phyloP scores from a whole-genome alignment of 2,797 vertebrate genomes.

The Hoplostethus mediterraneus region DNA sequence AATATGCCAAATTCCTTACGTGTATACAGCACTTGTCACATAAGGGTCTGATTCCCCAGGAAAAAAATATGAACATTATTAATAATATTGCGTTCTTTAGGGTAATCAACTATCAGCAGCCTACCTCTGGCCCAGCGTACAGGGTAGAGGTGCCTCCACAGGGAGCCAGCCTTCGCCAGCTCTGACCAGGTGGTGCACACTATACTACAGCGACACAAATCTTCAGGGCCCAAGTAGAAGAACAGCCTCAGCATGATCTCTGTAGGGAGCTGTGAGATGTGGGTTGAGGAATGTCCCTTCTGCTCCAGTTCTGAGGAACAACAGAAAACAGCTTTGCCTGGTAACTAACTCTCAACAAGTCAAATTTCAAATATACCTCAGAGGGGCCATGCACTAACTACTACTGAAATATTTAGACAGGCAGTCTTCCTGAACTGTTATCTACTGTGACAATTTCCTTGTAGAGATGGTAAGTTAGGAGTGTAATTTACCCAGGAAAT shows the following conservation, averaged over 20 bases:
- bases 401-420: too few species aligned
- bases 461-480: too few species aligned
- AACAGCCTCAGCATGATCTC: constrained; percentile 96
- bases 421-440: too few species aligned
- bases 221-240: constrained; percentile 90
- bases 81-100: not conserved
- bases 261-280: constrained; percentile 91
- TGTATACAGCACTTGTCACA: not conserved
- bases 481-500: too few species aligned
- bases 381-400: not conserved
- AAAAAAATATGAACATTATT: not conserved
- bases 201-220: constrained; percentile 94
- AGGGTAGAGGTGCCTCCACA: constrained; percentile 97
- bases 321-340: constrained; percentile 1
- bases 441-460: too few species aligned
- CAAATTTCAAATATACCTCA: not conserved
- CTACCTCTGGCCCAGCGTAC: constrained; percentile 96
- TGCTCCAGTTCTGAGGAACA: constrained; percentile 83
- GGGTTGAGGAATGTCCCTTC: constrained; percentile 77
- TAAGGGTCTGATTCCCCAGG: not conserved
- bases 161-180: constrained; percentile 91
- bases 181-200: constrained; percentile 94
- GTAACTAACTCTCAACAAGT: not conserved
- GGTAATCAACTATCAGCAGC: not conserved
- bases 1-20: not conserved